Evolutionary conservation across 37 sponge, comb jelly and placozoan species (phyloP).

Genomic region (Aplysina aerophoba): DNA sequence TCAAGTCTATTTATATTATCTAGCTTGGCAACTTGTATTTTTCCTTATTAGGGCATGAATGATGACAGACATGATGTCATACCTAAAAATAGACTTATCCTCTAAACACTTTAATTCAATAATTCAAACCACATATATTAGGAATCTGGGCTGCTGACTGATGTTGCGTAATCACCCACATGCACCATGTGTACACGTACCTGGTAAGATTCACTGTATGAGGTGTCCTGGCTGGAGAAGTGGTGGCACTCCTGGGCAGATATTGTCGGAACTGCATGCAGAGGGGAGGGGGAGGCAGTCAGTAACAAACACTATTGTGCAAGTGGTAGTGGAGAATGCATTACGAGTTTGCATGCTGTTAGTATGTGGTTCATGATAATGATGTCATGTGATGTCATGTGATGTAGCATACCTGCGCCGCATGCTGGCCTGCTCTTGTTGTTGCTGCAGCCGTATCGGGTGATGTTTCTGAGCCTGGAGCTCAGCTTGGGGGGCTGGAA

Average conservation of each 20-base stretch:
- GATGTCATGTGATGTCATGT: not conserved
- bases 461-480: constrained; percentile 41
- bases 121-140: too few relatives aligned
- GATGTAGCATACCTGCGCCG: constrained; percentile 29
- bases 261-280: not conserved
- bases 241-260: not conserved
- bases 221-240: not conserved
- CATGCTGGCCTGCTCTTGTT: constrained; percentile 21
- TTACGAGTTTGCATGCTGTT: too few relatives aligned
- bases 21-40: too few relatives aligned
- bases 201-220: not conserved
- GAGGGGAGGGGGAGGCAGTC: not conserved
- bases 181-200: not conserved
- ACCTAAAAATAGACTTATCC: too few relatives aligned
- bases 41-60: too few relatives aligned
- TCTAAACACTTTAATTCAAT: too few relatives aligned
- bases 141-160: too few relatives aligned
- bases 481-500: constrained; percentile 22
- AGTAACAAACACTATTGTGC: too few relatives aligned
- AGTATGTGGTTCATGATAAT: not conserved
- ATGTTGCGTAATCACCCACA: too few relatives aligned
- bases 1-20: too few relatives aligned
- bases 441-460: constrained; percentile 60
- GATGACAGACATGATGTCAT: too few relatives aligned
- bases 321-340: too few relatives aligned